A percentile compares a stretch with the other conserved stretches of the same genome.
These are phyloP conservation scores for Dorcus parallelipipedus DNA, from an alignment of 2,888 invertebrate genomes.

Conservation along the genomic window DNA sequence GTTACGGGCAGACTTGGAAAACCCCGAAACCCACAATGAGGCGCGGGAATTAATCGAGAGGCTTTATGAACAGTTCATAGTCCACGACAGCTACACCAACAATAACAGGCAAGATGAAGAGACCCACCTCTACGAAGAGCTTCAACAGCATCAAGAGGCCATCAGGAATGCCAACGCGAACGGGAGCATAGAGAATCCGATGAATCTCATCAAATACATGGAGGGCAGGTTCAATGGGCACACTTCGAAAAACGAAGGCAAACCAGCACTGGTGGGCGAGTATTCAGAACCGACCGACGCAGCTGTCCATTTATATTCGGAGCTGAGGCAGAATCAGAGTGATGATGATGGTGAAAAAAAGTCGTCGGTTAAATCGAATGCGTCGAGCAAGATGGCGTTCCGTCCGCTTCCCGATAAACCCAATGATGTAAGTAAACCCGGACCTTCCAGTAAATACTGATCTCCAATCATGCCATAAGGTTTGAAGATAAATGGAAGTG, in stretches of 20 bases:
- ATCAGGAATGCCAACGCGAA: conserved; percentile 47
- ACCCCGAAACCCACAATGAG: conserved; percentile 69
- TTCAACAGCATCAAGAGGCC: conserved; percentile 44
- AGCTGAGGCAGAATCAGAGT: conserved; percentile 50
- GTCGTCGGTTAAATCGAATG: conserved; percentile 30
- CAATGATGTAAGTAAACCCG: conserved; percentile 29
- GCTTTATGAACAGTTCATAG: conserved; percentile 69
- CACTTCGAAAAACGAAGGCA: conserved; percentile 47
- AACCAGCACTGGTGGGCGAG: conserved; percentile 50
- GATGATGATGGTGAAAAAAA: conserved; percentile 19
- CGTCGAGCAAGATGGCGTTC: conserved; percentile 60
- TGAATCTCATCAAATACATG: conserved; percentile 53
- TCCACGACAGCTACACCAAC: conserved; percentile 64
- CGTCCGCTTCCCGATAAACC: conserved; percentile 69
- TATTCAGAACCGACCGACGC: conserved; percentile 58
- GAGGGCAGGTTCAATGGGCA: conserved; percentile 43
- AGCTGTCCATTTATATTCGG: conserved; percentile 55
- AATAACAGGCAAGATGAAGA: conserved; percentile 49
- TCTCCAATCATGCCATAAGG: background rate
- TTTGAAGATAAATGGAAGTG: too few relatives aligned
- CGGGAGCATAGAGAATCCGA: conserved; percentile 56
- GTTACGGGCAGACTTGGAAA: conserved; percentile 65
- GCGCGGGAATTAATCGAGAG: conserved; percentile 76
- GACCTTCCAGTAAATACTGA: conserved; percentile 27
- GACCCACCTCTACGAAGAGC: conserved; percentile 50